Conservation (phyloP, 2,888 invertebrate genomes). For the Rhodophaea formosa region DNA sequence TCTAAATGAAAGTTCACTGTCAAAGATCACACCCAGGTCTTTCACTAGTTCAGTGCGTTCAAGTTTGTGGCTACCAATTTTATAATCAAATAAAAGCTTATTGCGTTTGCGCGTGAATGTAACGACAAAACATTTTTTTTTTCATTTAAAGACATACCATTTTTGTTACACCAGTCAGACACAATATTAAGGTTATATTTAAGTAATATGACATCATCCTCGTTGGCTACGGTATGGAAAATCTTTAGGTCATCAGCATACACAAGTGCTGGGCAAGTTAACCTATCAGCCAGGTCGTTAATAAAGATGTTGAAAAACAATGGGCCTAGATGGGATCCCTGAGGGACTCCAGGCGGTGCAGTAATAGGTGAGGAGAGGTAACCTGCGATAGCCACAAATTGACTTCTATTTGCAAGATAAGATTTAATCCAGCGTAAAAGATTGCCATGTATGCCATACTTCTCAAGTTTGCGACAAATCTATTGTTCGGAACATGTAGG, state of each 20-base stretch:
- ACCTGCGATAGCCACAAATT: background rate
- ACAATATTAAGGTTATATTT: background rate
- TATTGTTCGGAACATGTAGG: too few species aligned
- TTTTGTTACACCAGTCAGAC: background rate
- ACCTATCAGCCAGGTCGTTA: background rate
- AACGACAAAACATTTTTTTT: background rate
- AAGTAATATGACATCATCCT: background rate
- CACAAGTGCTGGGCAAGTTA: background rate
- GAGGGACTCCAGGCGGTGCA: background rate
- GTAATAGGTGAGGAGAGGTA: background rate
- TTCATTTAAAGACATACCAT: background rate
- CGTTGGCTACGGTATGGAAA: too few species aligned
- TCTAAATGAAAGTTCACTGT: background rate
- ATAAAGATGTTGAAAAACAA: background rate
- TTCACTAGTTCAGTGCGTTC: background rate
- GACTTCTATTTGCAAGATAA: too few species aligned
- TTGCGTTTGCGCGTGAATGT: background rate
- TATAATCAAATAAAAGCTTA: constrained; percentile 3
- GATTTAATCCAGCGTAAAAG: too few species aligned
- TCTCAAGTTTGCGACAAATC: background rate
- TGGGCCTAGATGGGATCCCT: background rate
- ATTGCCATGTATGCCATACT: background rate
- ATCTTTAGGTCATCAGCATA: background rate
- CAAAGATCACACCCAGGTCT: too few species aligned
- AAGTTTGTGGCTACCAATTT: constrained; percentile 3